A percentile compares a stretch with the other conserved stretches of the same genome.
Conservation (phyloP, 1,140 invertebrate genomes). For the Drosophila tristis region DNA sequence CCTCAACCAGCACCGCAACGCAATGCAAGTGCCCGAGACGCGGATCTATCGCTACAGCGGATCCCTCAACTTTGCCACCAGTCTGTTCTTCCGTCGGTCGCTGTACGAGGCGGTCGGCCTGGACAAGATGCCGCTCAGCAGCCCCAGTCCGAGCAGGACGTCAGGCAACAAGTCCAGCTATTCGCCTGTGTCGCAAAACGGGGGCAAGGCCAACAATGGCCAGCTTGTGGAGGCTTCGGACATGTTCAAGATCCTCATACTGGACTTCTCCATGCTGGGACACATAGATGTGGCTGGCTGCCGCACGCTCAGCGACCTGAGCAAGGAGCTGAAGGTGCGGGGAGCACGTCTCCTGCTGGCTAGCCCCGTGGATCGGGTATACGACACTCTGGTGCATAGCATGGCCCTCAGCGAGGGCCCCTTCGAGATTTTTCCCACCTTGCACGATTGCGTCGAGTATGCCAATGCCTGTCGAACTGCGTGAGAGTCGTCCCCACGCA, state of each 20-base stretch:
- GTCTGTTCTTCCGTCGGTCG: constrained; percentile 65
- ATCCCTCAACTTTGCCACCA: constrained; percentile 80
- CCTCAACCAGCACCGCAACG: constrained; percentile 74
- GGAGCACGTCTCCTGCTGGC: constrained; percentile 66
- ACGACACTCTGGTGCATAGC: constrained; percentile 79
- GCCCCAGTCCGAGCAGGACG: constrained; percentile 14
- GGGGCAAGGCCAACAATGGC: constrained; percentile 31
- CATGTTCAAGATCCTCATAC: constrained; percentile 58
- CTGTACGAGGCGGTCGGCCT: constrained; percentile 66
- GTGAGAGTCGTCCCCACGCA: constrained; percentile 43
- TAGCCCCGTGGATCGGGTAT: constrained; percentile 77
- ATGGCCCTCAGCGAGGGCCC: constrained; percentile 78
- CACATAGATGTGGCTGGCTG: constrained; percentile 82
- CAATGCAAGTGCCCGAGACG: constrained; percentile 68
- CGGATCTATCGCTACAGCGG: constrained; percentile 80
- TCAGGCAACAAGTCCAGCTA: constrained; percentile 35
- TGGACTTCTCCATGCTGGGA: constrained; percentile 77
- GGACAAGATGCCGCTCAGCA: constrained; percentile 40
- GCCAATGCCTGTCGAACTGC: constrained; percentile 71
- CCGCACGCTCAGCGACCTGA: constrained; percentile 66
- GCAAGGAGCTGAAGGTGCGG: constrained; percentile 66
- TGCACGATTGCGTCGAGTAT: constrained; percentile 82
- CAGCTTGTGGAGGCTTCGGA: constrained; percentile 16
- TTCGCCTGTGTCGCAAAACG: constrained; percentile 56
- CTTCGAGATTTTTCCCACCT: constrained; percentile 79